Evolutionary conservation across 2,888 invertebrate species (phyloP), one percentile per base, ranked within the genome.

Genomic region (Conops quadrifasciatus): DNA sequence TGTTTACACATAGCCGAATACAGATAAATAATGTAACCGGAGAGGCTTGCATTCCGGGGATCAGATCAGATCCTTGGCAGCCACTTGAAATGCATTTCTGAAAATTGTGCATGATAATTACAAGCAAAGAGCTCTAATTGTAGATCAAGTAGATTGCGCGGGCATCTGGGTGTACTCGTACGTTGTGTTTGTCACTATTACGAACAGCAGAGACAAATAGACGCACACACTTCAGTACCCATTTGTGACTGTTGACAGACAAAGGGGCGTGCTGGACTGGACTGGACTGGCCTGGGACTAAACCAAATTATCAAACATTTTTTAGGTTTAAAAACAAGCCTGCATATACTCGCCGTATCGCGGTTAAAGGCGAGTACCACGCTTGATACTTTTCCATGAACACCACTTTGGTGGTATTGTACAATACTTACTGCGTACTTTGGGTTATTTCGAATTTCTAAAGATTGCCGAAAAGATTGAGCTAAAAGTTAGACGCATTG

Each of bases 21-120:
- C 71, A 43, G 80, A 81, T 80, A 80, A 81, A 81, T 81, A 81
- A 81, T 72, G 74, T 70, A 80, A 80, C 75, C 60, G 73, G 74
- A 73, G 70, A 21, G 65, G 19, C 21, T n/a, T 36, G 56, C 24
- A 53, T 36, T 16, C 28, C 36, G n/a, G 24, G 21, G 24, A 66
- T 56, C 56, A 56, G 21, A 2, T 53, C 56, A 24, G 7, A n/a
- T 58, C 30, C 36, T 36, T 30, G 21, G 21, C 58, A 58, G 43
- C 45, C n/a, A 59, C 63, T 21, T 53, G 21, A 21, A 66, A n/a
- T n/a, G 24, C 7, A 21, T 49, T 81, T 81, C 80, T 75, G 71
- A 66, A 81, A 80, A 75, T 56, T 75, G 67, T 47, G 66, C 36
- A 58, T 65, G 75, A 77, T 80, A 80, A 80, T 80, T 80, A 80